A percentile compares a stretch with the other conserved stretches of the same genome.
Conservation (phyloP, 2,888 invertebrate genomes). For the Heliothis peltigera region DNA sequence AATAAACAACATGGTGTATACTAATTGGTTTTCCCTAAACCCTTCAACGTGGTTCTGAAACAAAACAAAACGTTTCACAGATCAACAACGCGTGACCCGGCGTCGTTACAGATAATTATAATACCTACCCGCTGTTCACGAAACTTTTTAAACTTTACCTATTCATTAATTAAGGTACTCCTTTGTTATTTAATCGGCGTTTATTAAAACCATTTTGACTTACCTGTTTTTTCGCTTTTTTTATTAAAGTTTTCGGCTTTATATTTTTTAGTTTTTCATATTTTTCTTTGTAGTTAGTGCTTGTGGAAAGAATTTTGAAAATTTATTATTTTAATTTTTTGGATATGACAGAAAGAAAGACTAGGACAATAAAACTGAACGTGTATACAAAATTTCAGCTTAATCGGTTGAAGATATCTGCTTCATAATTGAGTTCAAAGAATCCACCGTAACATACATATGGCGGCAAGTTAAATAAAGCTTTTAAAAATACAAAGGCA, state of each 20-base stretch:
- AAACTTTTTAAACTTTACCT: constrained; percentile 51
- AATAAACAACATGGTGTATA: constrained; percentile 1
- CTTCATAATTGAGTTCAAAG: too few species aligned
- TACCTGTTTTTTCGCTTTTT: constrained; percentile 19
- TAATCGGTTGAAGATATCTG: too few species aligned
- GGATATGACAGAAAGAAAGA: background rate
- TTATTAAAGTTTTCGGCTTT: constrained; percentile 27
- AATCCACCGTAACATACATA: too few species aligned
- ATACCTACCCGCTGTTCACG: constrained; percentile 36
- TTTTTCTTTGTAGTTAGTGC: constrained; percentile 21
- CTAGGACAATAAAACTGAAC: background rate
- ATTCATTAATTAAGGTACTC: constrained; percentile 54
- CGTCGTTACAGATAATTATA: constrained; percentile 53
- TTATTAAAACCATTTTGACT: constrained; percentile 35
- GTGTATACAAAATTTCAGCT: too few species aligned
- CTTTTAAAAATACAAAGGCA: background rate
- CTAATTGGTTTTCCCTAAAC: constrained; percentile 28
- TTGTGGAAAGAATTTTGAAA: too few species aligned
- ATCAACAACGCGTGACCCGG: constrained; percentile 49
- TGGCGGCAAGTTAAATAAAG: too few species aligned
- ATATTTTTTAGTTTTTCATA: constrained; percentile 14
- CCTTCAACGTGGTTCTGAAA: constrained; percentile 24
- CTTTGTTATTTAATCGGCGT: constrained; percentile 47
- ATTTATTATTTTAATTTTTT: background rate
- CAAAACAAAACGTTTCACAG: constrained; percentile 10